Evolutionary conservation across 2,888 invertebrate species (phyloP).

Genomic region (Macrosoma leucophasiata): DNA sequence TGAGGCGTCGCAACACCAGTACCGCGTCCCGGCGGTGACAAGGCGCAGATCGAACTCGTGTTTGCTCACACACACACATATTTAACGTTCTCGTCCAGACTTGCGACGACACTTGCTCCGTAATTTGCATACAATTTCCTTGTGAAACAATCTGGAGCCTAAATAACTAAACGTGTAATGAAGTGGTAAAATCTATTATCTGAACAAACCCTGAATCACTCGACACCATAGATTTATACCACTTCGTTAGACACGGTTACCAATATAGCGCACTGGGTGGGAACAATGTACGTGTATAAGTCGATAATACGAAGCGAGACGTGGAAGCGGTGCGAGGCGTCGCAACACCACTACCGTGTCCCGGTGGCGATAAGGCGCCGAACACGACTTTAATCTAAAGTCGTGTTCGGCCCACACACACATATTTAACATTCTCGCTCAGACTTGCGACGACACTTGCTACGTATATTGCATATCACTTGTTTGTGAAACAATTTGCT

Average conservation of each 20-base stretch:
- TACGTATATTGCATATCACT: constrained; percentile 49
- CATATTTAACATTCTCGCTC: constrained; percentile 63
- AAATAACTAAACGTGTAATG: too few species aligned
- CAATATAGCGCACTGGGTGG: too few species aligned
- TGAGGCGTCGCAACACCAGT: too few species aligned
- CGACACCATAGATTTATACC: too few species aligned
- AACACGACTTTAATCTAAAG: too few species aligned
- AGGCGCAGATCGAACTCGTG: constrained; percentile 69
- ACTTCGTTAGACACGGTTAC: too few species aligned
- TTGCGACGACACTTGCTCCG: constrained; percentile 51
- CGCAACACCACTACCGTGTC: too few species aligned
- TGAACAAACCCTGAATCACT: too few species aligned
- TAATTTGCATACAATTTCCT: too few species aligned
- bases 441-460: constrained; percentile 53
- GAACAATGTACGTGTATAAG: constrained; percentile 12
- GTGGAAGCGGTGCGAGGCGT: too few species aligned
- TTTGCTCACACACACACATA: constrained; percentile 66
- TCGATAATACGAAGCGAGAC: too few species aligned
- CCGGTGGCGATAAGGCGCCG: constrained; percentile 63
- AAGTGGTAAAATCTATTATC: too few species aligned
- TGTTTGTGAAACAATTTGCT: constrained; percentile 63
- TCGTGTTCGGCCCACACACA: constrained; percentile 64
- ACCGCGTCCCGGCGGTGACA: constrained; percentile 50
- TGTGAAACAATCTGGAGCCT: constrained; percentile 61
- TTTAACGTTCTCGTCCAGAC: constrained; percentile 60